These are phyloP conservation scores for Nothoprocta perdicaria DNA, from an alignment of 2,113 vertebrate species.

Conservation along the genomic window DNA sequence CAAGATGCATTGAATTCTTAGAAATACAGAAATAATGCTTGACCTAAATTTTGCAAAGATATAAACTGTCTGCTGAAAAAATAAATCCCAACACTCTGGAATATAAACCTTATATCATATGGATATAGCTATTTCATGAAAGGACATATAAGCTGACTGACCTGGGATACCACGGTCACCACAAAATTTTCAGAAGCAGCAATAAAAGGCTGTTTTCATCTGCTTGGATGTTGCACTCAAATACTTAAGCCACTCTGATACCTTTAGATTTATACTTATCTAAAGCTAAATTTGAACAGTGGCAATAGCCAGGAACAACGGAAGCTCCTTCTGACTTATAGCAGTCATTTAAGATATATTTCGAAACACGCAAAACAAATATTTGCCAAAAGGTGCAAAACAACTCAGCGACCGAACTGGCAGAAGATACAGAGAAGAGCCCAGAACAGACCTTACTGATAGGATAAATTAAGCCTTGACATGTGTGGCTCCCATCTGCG, in stretches of 20 bases:
- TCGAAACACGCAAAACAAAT: slow-evolving; percentile 9
- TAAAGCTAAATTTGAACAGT: neutral
- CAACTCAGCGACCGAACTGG: slow-evolving; percentile 45
- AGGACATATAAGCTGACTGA: neutral
- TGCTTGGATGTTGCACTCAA: neutral
- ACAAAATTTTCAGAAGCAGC: neutral
- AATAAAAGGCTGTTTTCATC: neutral
- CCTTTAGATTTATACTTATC: neutral
- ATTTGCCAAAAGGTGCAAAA: slow-evolving; percentile 65
- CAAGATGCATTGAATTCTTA: neutral
- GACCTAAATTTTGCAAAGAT: neutral
- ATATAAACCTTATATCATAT: neutral
- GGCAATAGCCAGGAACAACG: neutral
- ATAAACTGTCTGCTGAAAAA: neutral
- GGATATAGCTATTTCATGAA: neutral
- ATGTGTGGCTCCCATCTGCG: slow-evolving; percentile 42
- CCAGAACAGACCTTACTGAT: slow-evolving; percentile 33
- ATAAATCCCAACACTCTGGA: fast-evolving
- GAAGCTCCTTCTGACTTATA: neutral
- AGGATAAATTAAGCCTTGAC: slow-evolving; percentile 63
- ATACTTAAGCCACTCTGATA: neutral
- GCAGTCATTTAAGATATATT: neutral
- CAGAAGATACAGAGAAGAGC: slow-evolving; percentile 37
- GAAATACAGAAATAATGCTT: neutral
- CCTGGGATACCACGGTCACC: neutral